These are phyloP conservation scores for Clinocottus analis DNA, from an alignment of 2,113 vertebrate genomes.

Conservation along the genomic window DNA sequence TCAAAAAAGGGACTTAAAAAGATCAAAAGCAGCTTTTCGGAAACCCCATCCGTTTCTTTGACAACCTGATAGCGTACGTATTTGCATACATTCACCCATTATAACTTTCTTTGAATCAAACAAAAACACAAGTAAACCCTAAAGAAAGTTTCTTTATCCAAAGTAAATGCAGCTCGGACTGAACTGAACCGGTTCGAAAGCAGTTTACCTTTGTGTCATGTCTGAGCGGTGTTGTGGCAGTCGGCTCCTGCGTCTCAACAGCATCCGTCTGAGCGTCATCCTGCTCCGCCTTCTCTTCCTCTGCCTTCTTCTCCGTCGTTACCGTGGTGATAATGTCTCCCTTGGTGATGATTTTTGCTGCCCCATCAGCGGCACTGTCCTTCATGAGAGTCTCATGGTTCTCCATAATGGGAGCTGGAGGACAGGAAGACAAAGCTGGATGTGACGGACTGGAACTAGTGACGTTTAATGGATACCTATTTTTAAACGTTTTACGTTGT, in stretches of 20 bases:
- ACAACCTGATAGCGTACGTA: not conserved
- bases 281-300: slow-evolving; percentile 88
- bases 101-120: slow-evolving; percentile 14
- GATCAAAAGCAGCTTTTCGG: slow-evolving; percentile 31
- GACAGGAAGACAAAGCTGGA: slow-evolving; percentile 18
- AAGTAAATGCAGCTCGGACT: not conserved
- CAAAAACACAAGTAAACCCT: not conserved
- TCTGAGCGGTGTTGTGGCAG: slow-evolving; percentile 77
- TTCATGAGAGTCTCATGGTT: slow-evolving; percentile 95
- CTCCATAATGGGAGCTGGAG: slow-evolving; percentile 92
- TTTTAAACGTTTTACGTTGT: not conserved
- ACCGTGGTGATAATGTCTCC: slow-evolving; percentile 93
- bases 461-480: not conserved
- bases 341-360: slow-evolving; percentile 89
- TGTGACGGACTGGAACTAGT: not conserved
- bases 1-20: slow-evolving; percentile 26
- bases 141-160: not conserved
- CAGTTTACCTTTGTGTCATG: slow-evolving; percentile 91
- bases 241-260: slow-evolving; percentile 81
- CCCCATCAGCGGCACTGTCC: slow-evolving; percentile 87
- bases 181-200: not conserved
- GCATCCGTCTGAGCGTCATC: slow-evolving; percentile 79
- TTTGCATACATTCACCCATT: not conserved
- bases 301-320: slow-evolving; percentile 92
- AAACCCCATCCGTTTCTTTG: slow-evolving; percentile 14